A percentile compares a stretch with the other conserved stretches of the same genome.
These are phyloP conservation scores for Aphyosemion australe DNA, from an alignment of 2,113 vertebrate species.

Conservation along the genomic window DNA sequence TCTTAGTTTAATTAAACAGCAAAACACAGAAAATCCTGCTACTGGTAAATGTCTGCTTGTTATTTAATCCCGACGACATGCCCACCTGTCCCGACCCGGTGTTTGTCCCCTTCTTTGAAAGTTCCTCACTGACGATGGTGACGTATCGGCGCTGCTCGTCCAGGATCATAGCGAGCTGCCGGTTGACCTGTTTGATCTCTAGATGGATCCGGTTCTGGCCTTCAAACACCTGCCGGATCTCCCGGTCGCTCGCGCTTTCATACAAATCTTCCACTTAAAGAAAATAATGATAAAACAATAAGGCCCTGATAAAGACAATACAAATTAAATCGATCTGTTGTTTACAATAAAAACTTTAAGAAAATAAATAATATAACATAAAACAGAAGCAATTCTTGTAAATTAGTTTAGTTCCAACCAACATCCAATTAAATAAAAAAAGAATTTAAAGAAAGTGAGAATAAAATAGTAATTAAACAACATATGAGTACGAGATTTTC, in stretches of 20 bases:
- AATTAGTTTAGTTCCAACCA: too few species aligned
- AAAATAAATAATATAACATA: too few species aligned
- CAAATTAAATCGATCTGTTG: too few species aligned
- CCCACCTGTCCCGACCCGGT: slow-evolving; percentile 81
- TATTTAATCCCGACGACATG: too few species aligned
- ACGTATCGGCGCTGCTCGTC: slow-evolving; percentile 94
- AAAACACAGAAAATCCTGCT: background rate
- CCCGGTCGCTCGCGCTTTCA: slow-evolving; percentile 89
- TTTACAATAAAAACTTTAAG: too few species aligned
- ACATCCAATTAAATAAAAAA: too few species aligned
- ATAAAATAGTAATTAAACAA: too few species aligned
- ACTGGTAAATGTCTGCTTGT: background rate
- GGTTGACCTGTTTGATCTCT: slow-evolving; percentile 95
- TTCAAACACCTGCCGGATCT: slow-evolving; percentile 95
- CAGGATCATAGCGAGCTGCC: slow-evolving; percentile 93
- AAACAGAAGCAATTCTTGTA: too few species aligned
- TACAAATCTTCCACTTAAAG: slow-evolving; percentile 86
- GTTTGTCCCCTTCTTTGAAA: slow-evolving; percentile 76
- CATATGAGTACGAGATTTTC: too few species aligned
- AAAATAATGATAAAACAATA: background rate
- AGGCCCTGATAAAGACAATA: too few species aligned
- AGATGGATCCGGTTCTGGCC: slow-evolving; percentile 96
- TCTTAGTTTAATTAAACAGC: background rate
- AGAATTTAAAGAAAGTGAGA: too few species aligned
- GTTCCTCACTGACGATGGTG: slow-evolving; percentile 85